phyloP scores from a whole-genome alignment of 2,113 vertebrate genomes.

The Salvelinus alpinus region DNA sequence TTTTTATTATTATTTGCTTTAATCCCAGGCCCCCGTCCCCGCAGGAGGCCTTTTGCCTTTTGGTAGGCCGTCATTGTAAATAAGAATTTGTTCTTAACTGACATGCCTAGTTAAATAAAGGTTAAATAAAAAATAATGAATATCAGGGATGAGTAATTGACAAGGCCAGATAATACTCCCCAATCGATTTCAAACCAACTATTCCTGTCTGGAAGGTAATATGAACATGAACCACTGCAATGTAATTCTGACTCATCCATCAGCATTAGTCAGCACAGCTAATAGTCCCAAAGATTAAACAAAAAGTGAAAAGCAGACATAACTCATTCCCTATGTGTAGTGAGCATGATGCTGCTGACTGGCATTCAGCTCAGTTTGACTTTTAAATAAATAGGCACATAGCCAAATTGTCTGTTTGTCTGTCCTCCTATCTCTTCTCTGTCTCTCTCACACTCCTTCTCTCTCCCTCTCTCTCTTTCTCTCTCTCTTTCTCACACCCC shows the following conservation, averaged over 20 bases:
- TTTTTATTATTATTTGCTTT: too few species aligned
- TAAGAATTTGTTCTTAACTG: too few species aligned
- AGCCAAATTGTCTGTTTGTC: neutral
- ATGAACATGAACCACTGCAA: neutral
- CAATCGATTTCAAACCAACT: neutral
- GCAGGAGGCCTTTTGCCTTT: too few species aligned
- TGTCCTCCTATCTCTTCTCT: neutral
- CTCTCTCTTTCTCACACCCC: slow-evolving; percentile 6
- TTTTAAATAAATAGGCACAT: slow-evolving; percentile 12
- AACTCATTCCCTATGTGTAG: neutral
- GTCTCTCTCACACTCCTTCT: neutral
- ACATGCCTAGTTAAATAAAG: too few species aligned
- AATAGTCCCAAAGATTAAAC: neutral
- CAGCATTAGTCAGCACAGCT: neutral
- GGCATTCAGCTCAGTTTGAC: slow-evolving; percentile 13
- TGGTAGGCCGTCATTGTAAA: too few species aligned
- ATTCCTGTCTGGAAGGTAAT: neutral
- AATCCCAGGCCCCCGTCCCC: too few species aligned
- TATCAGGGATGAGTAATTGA: neutral
- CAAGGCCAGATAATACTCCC: neutral
- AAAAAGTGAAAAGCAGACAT: neutral
- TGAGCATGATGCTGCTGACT: slow-evolving; percentile 6
- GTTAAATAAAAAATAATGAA: neutral
- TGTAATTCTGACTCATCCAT: slow-evolving; percentile 2
- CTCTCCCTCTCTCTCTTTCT: neutral